Evolutionary conservation across 2,797 vertebrate species (phyloP), one percentile per base, ranked within the genome.

Genomic region (Psittacula echo): DNA sequence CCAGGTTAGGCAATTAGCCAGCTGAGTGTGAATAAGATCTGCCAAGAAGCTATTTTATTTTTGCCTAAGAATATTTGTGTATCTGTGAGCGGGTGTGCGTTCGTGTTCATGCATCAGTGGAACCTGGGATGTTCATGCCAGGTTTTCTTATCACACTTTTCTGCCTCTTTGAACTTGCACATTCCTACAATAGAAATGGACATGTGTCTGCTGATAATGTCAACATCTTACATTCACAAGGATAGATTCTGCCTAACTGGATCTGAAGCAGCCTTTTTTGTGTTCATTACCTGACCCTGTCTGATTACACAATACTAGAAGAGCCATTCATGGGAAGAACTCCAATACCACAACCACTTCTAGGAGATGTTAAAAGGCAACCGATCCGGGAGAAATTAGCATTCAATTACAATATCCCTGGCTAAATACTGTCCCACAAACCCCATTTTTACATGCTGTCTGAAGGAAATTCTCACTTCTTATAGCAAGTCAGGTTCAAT

Each of bases 1-100:
- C 93, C 87, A 75, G 50, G 78, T 70, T 85, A 72, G 93, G 86
- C 88, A 96, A 95, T 66, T 95, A 94, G 91, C 71, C 93, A 94
- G 29, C 89, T 96, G 94, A 93, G 78, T 68, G 84, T 83, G 90
- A 89, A 54, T 65, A 91, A 74, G 78, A 94, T 64, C 84, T 93
- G 84, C 72, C 91, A 94, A 93, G 72, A 87, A 96, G 84, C 34
- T 89, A 41, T 89, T 94, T 91, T 67, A 71, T 79, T 91, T 95
- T 90, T 78, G 67, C 62, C 58, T 87, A 5, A 0, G 80, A 94
- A 89, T 94, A 83, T 80, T 27, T 68, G 86, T 85, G 68, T 71
- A 73, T 93, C 83, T 90, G 67, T 77, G 93, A 90, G 78, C 68
- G 85, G 56, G 88, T 85, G 81, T 80, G 90, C 77, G 53, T 64